These are phyloP conservation scores for Linnaemya tessellans DNA, from an alignment of 2,888 invertebrate species.

Conservation along the genomic window DNA sequence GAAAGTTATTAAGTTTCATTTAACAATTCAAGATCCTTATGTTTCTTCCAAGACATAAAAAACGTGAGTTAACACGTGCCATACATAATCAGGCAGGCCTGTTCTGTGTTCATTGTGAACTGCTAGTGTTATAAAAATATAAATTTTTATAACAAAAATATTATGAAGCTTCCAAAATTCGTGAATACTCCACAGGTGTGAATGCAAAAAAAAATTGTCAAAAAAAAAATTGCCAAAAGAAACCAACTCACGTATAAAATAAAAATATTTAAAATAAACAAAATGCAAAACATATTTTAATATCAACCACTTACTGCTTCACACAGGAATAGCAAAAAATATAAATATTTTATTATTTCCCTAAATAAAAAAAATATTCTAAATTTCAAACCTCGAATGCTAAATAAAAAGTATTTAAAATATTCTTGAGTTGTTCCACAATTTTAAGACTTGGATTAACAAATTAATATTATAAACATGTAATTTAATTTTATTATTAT, in stretches of 20 bases:
- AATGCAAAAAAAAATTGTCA: not conserved
- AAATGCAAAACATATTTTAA: not conserved
- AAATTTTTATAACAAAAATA: too few relatives aligned
- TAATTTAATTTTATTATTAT: slow-evolving; percentile 13
- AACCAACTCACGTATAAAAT: not conserved
- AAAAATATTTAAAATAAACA: not conserved
- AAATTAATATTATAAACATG: slow-evolving; percentile 52
- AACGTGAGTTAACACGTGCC: not conserved
- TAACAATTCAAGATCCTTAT: not conserved
- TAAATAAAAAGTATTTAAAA: not conserved
- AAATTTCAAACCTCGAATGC: not conserved
- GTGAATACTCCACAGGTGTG: too few relatives aligned
- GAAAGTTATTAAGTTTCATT: not conserved
- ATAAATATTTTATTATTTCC: not conserved
- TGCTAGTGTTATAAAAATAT: too few relatives aligned
- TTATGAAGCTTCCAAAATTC: too few relatives aligned
- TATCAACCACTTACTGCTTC: not conserved
- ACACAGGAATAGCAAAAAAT: slow-evolving; percentile 35
- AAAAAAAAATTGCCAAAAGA: too few relatives aligned
- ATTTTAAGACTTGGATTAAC: not conserved
- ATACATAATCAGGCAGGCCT: not conserved
- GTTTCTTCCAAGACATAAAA: not conserved
- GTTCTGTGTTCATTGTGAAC: too few relatives aligned
- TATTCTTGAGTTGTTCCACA: slow-evolving; percentile 14
- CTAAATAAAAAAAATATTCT: slow-evolving; percentile 3